Conservation (phyloP, 2,888 invertebrate genomes). For the Helicoverpa assulta region DNA sequence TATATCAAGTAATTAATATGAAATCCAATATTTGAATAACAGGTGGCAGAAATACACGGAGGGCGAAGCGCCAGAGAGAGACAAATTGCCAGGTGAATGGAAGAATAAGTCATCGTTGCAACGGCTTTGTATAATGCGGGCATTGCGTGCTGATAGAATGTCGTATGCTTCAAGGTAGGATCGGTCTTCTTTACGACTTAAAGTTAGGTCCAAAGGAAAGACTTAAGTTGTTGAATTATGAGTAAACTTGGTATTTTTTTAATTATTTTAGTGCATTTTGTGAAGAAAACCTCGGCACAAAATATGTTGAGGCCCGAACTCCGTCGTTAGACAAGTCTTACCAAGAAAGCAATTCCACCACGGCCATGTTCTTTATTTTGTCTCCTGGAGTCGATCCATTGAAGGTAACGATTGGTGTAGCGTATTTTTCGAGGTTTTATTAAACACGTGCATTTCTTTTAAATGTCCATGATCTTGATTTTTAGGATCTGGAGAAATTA, state of each 20-base stretch:
- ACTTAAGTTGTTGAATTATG: neutral
- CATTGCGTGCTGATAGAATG: constrained; percentile 97
- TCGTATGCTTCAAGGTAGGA: constrained; percentile 95
- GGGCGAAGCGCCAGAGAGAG: constrained; percentile 97
- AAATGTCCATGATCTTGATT: constrained; percentile 16
- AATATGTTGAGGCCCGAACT: constrained; percentile 94
- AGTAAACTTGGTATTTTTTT: neutral
- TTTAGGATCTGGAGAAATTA: constrained; percentile 95
- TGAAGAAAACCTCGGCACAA: constrained; percentile 96
- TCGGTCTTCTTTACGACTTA: neutral
- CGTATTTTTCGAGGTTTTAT: neutral
- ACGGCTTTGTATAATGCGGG: constrained; percentile 97
- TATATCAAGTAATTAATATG: neutral
- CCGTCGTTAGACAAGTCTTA: constrained; percentile 96
- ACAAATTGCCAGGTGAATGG: constrained; percentile 99
- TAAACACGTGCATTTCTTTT: neutral
- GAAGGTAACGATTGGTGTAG: constrained; percentile 87
- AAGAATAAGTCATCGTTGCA: constrained; percentile 96
- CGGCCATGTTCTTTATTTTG: constrained; percentile 97
- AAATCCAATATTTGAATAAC: constrained; percentile 13
- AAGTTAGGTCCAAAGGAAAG: too few relatives aligned
- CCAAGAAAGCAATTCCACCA: constrained; percentile 95
- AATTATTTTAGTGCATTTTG: constrained; percentile 92
- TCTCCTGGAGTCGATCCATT: constrained; percentile 98
- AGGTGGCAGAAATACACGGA: constrained; percentile 98